Conservation (phyloP, 2,113 vertebrate species). For the Donacobius atricapilla region DNA sequence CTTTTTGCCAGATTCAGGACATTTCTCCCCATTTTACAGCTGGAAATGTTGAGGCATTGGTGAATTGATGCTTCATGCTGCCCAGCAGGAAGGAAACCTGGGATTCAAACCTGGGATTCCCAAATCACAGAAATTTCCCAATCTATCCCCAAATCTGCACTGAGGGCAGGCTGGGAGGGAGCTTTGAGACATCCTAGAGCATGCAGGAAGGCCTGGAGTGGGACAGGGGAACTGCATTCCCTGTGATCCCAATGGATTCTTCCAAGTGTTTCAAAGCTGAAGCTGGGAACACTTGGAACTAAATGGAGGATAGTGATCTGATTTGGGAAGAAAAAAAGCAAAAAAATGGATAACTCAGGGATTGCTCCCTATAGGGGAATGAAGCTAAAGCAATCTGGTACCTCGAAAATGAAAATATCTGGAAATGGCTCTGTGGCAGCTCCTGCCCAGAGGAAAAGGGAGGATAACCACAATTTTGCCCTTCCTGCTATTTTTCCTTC, state of each 20-base stretch:
- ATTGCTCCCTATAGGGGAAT: background rate
- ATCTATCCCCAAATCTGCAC: background rate
- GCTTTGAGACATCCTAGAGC: fast-evolving
- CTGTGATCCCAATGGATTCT: background rate
- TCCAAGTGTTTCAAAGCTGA: background rate
- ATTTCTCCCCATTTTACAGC: background rate
- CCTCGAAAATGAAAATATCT: background rate
- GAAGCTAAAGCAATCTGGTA: background rate
- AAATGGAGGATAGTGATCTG: background rate
- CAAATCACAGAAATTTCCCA: background rate
- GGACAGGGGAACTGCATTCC: background rate
- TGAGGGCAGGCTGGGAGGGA: background rate
- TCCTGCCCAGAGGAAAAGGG: background rate
- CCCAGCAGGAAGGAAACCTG: background rate
- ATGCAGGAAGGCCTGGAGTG: fast-evolving
- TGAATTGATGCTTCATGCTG: background rate
- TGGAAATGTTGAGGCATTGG: fast-evolving
- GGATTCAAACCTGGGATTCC: background rate
- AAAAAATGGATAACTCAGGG: background rate
- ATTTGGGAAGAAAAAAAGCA: background rate
- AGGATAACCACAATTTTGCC: background rate
- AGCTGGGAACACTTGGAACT: background rate
- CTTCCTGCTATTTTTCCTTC: background rate
- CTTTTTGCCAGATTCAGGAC: background rate
- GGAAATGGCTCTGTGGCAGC: background rate